These are phyloP conservation scores for Hydractinia echinata DNA, from an alignment of 30 jellyfish, hydroid and myxozoan genomes.

Conservation along the genomic window DNA sequence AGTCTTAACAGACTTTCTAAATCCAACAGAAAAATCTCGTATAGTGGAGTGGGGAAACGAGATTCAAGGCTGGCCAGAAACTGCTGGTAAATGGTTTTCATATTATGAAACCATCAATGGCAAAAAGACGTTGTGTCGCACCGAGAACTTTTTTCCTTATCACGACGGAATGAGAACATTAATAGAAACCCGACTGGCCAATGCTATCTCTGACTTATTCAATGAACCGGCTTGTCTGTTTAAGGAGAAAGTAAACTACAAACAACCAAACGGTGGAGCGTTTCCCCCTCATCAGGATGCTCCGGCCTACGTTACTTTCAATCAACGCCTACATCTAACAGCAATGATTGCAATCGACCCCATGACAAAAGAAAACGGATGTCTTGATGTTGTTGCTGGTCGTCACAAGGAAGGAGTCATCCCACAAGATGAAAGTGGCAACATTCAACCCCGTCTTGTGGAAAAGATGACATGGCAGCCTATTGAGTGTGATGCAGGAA, in stretches of 20 bases:
- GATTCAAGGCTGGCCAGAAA: conserved; percentile 23
- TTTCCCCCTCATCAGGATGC: conserved; percentile 17
- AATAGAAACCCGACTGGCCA: not conserved
- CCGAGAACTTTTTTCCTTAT: conserved; percentile 7
- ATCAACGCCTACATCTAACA: conserved; percentile 6
- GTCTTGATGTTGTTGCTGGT: conserved; percentile 7
- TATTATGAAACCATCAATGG: conserved; percentile 10
- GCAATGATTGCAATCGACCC: conserved; percentile 17
- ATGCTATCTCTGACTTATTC: conserved; percentile 16
- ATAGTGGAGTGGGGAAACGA: conserved; percentile 1
- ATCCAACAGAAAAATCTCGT: not conserved
- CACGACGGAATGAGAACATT: conserved; percentile 1
- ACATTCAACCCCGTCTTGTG: not conserved
- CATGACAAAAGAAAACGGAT: conserved; percentile 21
- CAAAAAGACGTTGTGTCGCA: conserved; percentile 13
- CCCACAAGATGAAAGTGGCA: conserved; percentile 9
- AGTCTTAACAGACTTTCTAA: not conserved
- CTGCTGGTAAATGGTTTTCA: conserved; percentile 19
- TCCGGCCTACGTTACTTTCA: conserved; percentile 7
- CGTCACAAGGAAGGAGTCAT: conserved; percentile 12
- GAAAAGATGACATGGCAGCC: conserved; percentile 5
- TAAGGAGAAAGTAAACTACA: conserved; percentile 13
- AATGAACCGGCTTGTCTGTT: conserved; percentile 8
- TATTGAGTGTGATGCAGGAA: conserved; percentile 10
- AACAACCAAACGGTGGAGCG: not conserved